Base-by-base conservation (phyloP, 2,888 invertebrate genomes). In the Galeruca laticollis region DNA sequence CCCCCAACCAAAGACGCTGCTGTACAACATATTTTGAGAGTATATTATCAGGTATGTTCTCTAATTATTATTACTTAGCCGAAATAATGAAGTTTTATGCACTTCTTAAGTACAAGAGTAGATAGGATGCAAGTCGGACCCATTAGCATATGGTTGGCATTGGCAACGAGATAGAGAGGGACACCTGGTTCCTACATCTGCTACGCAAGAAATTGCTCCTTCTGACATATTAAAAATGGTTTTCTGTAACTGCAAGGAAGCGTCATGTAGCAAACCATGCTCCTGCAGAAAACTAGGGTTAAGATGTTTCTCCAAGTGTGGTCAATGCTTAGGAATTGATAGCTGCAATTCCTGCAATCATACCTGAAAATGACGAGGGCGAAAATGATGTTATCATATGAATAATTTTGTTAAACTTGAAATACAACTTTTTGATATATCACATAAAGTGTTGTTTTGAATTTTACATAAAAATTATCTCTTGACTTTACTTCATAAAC, bases 191-290 rank as follows among this genome's bases (percentile, higher is more conserved):
- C 18, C 18, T 8, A 47, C 18, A 47, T 47, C 47, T 9, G 18
- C 47, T 15, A 47, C 18, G 15, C 15, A 18, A 47, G 18, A 18
- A 47, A 47, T 40, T 40, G n/a, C 40, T 40, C 40, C 31, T 13
- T 26, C 31, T 31, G 31, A 56, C 15, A 56, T 57, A 18, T 57
- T 57, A 20, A 33, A 33, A 57, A 57, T n/a, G n/a, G n/a, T n/a
- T n/a, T 56, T 26, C 35, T 33, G 56, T 43, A 43, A 43, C 43
- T 43, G 43, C 56, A 56, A 56, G 18, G 33, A 56, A 56, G 56
- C 8, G 13, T 26, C 56, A 15, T n/a, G 56, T 18, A 31, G 33
- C 31, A 26, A 56, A 26, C 13, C 21, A 21, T 52, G 52, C 21
- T 52, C 21, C 52, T 20, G 52, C 31, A 52, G n/a, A n/a, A 31